Evolutionary conservation across 2,888 invertebrate genomes (phyloP), one percentile per base, ranked within the genome.

Genomic region (Heliconius erato): DNA sequence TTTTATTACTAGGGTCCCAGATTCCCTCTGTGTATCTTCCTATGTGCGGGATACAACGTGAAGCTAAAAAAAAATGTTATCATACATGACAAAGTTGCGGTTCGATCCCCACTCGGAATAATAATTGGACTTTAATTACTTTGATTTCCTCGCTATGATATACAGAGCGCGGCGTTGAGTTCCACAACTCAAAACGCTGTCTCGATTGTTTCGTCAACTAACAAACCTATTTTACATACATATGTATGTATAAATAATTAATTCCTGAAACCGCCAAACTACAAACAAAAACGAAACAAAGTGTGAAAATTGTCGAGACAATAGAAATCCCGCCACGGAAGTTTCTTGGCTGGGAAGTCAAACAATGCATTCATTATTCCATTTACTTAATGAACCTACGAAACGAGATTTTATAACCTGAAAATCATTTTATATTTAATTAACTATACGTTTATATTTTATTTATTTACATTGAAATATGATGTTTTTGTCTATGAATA

Each of bases 291-390:
- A 87, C 87, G 89, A 89, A 89, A 85, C 88, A 88, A 87, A 88
- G 87, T 88, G 89, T 89, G 86, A 91, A 91, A 87, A 88, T 87
- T 83, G 84, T 40, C 76, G 65, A 87, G 83, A 89, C 88, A 89
- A 88, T 88, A 83, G 85, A 80, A 82, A 79, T 82, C 80, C 74
- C 80, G 82, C 35, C 81, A 19, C n/a, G 86, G 87, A 87, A 87
- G 86, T 86, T 87, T 85, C 85, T 85, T 82, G 85, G 81, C 40
- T 78, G 65, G 78, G 65, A 80, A 79, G 83, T 80, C 82, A 82
- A 79, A 89, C 90, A 90, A 90, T 90, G 88, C 88, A 74, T 86
- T 89, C 88, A 88, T 90, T 91, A 90, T 88, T 86, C 87, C 86
- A 89, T 90, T 54, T 89, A 90, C 86, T 86, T 88, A 90, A 78